phyloP scores from a whole-genome alignment of 2,113 vertebrate genomes.

The Terrapene triunguis region DNA sequence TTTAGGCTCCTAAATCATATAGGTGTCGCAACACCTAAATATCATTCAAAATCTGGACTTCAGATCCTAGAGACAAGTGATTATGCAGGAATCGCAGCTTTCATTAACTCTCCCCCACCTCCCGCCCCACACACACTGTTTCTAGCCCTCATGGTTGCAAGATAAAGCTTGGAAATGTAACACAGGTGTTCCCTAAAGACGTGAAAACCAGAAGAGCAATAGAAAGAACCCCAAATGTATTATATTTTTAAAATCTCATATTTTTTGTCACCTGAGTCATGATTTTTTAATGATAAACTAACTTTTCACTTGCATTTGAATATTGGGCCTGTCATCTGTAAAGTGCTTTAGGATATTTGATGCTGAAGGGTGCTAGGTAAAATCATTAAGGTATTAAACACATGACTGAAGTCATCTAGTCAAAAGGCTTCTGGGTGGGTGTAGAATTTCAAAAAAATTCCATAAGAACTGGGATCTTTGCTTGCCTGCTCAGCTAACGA shows the following conservation, averaged over 20 bases:
- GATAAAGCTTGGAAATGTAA: not conserved
- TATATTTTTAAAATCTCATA: not conserved
- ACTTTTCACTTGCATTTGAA: not conserved
- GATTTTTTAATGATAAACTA: not conserved
- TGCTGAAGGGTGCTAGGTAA: not conserved
- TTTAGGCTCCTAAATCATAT: not conserved
- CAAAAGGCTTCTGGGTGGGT: not conserved
- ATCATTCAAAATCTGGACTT: not conserved
- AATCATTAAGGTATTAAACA: constrained; percentile 10
- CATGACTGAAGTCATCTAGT: not conserved
- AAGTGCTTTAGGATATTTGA: not conserved
- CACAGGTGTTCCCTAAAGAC: not conserved
- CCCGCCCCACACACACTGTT: not conserved
- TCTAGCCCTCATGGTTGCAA: not conserved
- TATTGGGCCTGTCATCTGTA: not conserved
- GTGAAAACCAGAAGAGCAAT: not conserved
- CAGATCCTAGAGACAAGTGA: not conserved
- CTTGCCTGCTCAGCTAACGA: not conserved
- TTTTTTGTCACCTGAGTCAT: not conserved
- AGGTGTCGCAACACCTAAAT: not conserved
- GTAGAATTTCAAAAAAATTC: constrained; percentile 5
- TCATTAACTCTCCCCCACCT: not conserved
- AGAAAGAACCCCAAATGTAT: not conserved
- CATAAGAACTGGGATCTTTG: not conserved
- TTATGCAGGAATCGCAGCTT: not conserved